A percentile compares a stretch with the other conserved stretches of the same genome.
phyloP scores from a whole-genome alignment of 2,888 invertebrate species.

The Drosophila rubida region DNA sequence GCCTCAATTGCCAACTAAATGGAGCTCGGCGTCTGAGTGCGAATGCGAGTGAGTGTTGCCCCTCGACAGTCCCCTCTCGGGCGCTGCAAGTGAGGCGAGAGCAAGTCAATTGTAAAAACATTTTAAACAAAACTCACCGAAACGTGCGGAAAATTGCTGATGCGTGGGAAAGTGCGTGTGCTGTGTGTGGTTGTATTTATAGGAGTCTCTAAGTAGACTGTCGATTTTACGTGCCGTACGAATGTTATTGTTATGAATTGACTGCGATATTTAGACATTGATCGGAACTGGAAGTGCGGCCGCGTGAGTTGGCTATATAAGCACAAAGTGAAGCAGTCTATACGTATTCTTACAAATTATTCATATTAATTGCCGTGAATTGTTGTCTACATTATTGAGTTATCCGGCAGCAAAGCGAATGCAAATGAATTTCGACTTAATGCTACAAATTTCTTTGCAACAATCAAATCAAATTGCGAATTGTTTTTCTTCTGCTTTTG shows the following conservation, averaged over 20 bases:
- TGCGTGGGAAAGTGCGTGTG: slow-evolving; percentile 60
- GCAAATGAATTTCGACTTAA: slow-evolving; percentile 5
- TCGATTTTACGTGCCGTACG: slow-evolving; percentile 13
- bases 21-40: background rate
- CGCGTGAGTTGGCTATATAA: slow-evolving; percentile 37
- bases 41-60: slow-evolving; percentile 29
- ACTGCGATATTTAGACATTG: slow-evolving; percentile 31
- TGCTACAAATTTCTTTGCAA: background rate
- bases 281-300: slow-evolving; percentile 43
- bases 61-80: slow-evolving; percentile 7
- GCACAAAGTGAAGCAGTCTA: background rate
- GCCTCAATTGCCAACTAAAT: slow-evolving; percentile 13
- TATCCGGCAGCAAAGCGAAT: background rate
- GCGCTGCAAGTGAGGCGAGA: slow-evolving; percentile 10
- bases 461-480: slow-evolving; percentile 26
- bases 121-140: slow-evolving; percentile 75
- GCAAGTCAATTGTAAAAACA: slow-evolving; percentile 57
- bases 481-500: slow-evolving; percentile 17
- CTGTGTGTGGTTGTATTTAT: slow-evolving; percentile 14
- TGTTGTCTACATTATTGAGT: slow-evolving; percentile 7
- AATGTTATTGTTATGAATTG: slow-evolving; percentile 66
- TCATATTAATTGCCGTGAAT: slow-evolving; percentile 26
- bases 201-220: background rate
- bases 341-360: slow-evolving; percentile 17
- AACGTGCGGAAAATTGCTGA: slow-evolving; percentile 73